Conservation (phyloP, 2,797 vertebrate species). For the Miichthys miiuy region DNA sequence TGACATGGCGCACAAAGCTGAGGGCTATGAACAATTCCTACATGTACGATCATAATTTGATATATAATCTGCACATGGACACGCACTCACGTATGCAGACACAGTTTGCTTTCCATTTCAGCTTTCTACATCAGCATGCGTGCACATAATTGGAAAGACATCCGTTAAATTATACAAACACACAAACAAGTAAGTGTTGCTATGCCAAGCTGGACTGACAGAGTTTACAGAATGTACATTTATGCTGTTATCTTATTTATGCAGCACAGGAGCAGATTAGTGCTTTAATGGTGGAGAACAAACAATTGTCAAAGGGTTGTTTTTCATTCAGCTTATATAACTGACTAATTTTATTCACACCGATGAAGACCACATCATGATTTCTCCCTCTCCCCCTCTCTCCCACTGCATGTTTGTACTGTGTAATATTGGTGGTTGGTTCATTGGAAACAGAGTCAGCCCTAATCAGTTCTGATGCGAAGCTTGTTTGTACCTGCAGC, state of each 20-base stretch:
- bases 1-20: constrained; percentile 60
- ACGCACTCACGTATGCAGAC: background rate
- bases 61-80: constrained; percentile 37
- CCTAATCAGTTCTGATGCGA: constrained; percentile 59
- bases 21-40: constrained; percentile 51
- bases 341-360: constrained; percentile 56
- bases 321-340: constrained; percentile 73
- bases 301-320: constrained; percentile 58
- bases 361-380: constrained; percentile 51
- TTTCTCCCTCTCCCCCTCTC: background rate
- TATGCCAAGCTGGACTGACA: constrained; percentile 16
- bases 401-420: constrained; percentile 35
- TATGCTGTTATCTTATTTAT: constrained; percentile 52
- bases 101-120: constrained; percentile 1
- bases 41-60: constrained; percentile 50
- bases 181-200: constrained; percentile 40
- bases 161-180: constrained; percentile 37
- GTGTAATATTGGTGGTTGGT: constrained; percentile 32
- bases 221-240: constrained; percentile 33
- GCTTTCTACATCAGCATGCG: constrained; percentile 19
- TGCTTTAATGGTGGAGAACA: constrained; percentile 47
- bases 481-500: constrained; percentile 68
- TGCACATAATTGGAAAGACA: constrained; percentile 35
- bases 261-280: constrained; percentile 60
- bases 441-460: constrained; percentile 40